Base-by-base conservation (phyloP, 2,888 invertebrate genomes). In the Conus canariensis region DNA sequence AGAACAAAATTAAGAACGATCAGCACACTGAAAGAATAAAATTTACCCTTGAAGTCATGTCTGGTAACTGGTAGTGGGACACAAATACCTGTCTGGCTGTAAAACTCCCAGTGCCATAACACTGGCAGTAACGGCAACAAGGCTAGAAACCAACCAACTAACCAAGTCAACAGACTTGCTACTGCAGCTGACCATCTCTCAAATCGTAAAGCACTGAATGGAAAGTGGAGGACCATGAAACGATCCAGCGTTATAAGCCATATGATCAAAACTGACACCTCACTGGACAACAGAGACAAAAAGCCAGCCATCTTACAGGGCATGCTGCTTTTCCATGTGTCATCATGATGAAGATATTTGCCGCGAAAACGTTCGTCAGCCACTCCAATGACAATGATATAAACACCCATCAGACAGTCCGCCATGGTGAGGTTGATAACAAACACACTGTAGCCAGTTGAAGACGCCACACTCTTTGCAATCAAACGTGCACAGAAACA, bases 191-290 rank as follows among this genome's bases (percentile, higher is more conserved):
- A 92, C 30, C 92, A 92, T 14, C 92, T 85, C 10, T 93, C 94
- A 64, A 96, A 93, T 16, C 90, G 89, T 12, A 92, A 74, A 22
- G 90, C 88, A 30, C 91, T 97, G 88, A 97, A 95, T n/a, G 97
- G 97, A 92, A 97, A 96, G n/a, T 97, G 97, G 74, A 97, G 97
- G 1, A 97, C 97, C 92, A 97, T 96, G 92, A 97, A 97, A 22
- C 97, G 97, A 94, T 97, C 97, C 96, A 97, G 97, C 1, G 97
- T 97, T 89, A 97, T 97, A 91, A 97, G 93, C 0, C 97, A 97
- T 19, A 97, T 96, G 88, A 97, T 97, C 91, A 97, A 94, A 3
- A 97, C 97, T 0, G 97, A 97, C 6, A 97, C 97, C 94, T 97
- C 97, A 91, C 97, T 97, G 90, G 97, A 97, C 58, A 94, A 22